Base-by-base conservation (phyloP, 23 tunicate genomes). In the Halocynthia aurantium region DNA sequence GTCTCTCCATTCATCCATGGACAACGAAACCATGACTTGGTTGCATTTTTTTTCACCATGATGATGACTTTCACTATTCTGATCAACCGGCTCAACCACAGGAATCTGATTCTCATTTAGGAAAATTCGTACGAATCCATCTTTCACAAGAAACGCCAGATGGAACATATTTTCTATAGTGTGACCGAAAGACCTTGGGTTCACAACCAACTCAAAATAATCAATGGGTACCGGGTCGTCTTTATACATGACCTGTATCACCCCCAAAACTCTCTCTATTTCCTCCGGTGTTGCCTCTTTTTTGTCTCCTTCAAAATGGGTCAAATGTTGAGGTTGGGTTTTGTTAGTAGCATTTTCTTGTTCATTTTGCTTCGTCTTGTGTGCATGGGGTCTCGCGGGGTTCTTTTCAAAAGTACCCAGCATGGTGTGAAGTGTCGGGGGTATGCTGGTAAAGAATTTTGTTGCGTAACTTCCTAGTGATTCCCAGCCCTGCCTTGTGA, bases 231-330 rank as follows among this genome's bases (percentile, higher is more conserved):
- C 50, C 7, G 84, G 87, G 49, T 91, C 86, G 7, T 81, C 58
- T 56, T 64, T 49, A 71, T 81, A 91, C 61, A 85, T 52, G 15
- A 60, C 53, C 67, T 80, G 62, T 55, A 91, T 85, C 0, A 68
- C 82, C 6, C 77, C 64, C n/a, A 81, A 69, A 7, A 91, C 97
- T 67, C 87, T 61, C 77, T 85, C 90, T 57, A 91, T 91, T 77
- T 91, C 97, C 49, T 85, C 90, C 17, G 97, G 97, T 5, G 97
- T 91, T 15, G 97, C 87, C 73, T 91, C 97, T 66, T 91, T 85
- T 44, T 57, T 52, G 56, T 91, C 87, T n/a, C 53, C 77, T 18
- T 71, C 73, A 49, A 80, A 85, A 66, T 82, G 88, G n/a, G 86
- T 85, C 5, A 91, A 22, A n/a, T 81, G 86, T 52, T 81, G 83